Evolutionary conservation across 2,888 invertebrate genomes (phyloP).

Genomic region (Lordiphosa fenestrarum): DNA sequence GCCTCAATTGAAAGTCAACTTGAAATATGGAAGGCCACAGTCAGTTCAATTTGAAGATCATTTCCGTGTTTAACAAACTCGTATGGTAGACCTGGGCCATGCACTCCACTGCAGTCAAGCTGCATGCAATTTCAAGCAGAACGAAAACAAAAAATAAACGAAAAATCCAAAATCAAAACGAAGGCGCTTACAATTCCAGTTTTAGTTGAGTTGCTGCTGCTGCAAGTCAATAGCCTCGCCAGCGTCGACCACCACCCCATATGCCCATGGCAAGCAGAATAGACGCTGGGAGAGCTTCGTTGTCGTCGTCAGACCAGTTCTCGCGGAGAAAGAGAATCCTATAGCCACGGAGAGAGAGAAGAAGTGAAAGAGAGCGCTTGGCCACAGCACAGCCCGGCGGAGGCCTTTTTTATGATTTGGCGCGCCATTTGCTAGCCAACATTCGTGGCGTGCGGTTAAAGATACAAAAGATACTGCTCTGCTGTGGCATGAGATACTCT

Average conservation of each 20-base stretch:
- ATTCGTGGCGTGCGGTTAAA: conserved; percentile 62
- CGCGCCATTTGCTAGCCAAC: conserved; percentile 69
- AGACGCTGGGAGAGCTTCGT: conserved; percentile 29
- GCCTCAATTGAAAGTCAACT: conserved; percentile 10
- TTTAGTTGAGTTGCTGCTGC: conserved; percentile 37
- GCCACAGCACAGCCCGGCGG: conserved; percentile 49
- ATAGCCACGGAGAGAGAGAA: conserved; percentile 15
- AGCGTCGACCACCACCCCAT: conserved; percentile 23
- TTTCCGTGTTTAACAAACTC: conserved; percentile 1
- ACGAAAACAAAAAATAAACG: conserved; percentile 21
- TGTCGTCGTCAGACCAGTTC: conserved; percentile 38
- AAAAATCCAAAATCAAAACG: conserved; percentile 29
- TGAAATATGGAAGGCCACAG: conserved; percentile 3
- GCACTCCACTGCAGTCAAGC: conserved; percentile 17
- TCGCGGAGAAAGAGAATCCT: conserved; percentile 19
- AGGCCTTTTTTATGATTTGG: conserved; percentile 64
- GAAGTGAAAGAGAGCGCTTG: conserved; percentile 13
- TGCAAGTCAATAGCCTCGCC: conserved; percentile 64
- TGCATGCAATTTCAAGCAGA: conserved; percentile 39
- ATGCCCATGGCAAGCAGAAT: conserved; percentile 25
- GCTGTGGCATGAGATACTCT: conserved; percentile 15
- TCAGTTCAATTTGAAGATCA: conserved; percentile 9
- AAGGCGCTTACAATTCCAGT: conserved; percentile 61
- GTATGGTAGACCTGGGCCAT: conserved; percentile 1
- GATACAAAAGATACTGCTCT: conserved; percentile 26